Evolutionary conservation across 2,888 invertebrate species (phyloP), one percentile per base, ranked within the genome.

Genomic region (Apantesis nais): DNA sequence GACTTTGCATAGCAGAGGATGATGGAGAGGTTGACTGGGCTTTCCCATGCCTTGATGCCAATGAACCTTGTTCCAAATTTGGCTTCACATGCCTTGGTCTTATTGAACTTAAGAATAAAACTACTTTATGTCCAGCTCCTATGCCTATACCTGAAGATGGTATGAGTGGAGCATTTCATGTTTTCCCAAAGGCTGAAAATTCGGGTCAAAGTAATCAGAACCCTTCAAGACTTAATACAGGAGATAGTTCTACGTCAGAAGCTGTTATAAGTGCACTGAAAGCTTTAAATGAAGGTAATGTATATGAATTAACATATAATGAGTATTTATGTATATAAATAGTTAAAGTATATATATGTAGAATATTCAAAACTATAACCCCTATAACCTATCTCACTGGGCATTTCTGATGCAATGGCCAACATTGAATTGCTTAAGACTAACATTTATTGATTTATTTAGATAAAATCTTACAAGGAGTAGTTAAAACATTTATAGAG

Each of bases 21-120:
- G 99, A 99, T 88, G 99, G 99, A 1, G 99, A 99, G 93, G 97
- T 98, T 4, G 99, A 99, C 90, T 96, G 96, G 92, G 99, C 99
- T 83, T 99, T 99, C 88, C 99, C 99, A 0, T 97, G 98, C 81
- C 95, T 99, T 19, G 99, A 99, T 88, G 96, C 97, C 22, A 96
- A 96, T 74, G 99, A 99, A 91, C 97, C 97, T 1, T 98, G 99
- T 80, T 97, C 98, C 0, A 99, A 99, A 91, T 99, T 99, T 91
- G 98, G 98, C 41, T 99, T 99, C 89, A 96, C 96, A 19, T 97
- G 97, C 82, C 95, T 99, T 22, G 99, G 99, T 9, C 95, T 99
- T 25, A 97, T 99, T 0, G 98, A 98, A 89, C 96, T 97, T 76
- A 96, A 96, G 82, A 89, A 84, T 72, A 92, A 90, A 76, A 85